Evolutionary conservation across 2,113 vertebrate genomes (phyloP).

Genomic region (Athene cunicularia): DNA sequence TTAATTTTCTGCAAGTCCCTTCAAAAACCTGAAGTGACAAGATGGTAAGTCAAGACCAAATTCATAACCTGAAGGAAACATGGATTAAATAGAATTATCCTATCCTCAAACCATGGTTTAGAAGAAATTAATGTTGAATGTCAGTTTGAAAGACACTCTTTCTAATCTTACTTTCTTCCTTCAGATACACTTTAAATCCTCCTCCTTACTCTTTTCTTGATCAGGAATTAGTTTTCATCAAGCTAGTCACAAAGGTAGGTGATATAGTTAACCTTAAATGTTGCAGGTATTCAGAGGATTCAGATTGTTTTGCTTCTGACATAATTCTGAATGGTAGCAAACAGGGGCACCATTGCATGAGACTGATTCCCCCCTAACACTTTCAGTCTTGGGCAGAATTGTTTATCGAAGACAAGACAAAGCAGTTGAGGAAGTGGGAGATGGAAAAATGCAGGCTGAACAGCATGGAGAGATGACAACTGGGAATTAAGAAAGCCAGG

Average conservation of each 20-base stretch:
- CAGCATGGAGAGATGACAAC: neutral
- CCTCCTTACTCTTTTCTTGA: neutral
- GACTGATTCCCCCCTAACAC: neutral
- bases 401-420: neutral
- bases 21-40: slow-evolving; percentile 50
- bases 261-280: neutral
- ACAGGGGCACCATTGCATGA: neutral
- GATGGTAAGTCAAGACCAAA: slow-evolving; percentile 40
- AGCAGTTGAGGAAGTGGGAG: neutral
- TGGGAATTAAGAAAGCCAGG: neutral
- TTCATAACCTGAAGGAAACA: neutral
- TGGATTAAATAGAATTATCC: slow-evolving; percentile 50
- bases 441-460: neutral
- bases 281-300: neutral
- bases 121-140: slow-evolving; percentile 34
- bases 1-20: slow-evolving; percentile 31
- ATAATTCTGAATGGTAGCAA: neutral
- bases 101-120: slow-evolving; percentile 38
- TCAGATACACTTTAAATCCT: neutral
- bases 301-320: neutral
- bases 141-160: neutral
- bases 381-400: neutral
- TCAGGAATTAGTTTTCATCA: neutral
- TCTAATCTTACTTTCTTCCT: neutral
- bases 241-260: neutral